Evolutionary conservation across 2,113 vertebrate genomes (phyloP).

Genomic region (Regulus satrapa): DNA sequence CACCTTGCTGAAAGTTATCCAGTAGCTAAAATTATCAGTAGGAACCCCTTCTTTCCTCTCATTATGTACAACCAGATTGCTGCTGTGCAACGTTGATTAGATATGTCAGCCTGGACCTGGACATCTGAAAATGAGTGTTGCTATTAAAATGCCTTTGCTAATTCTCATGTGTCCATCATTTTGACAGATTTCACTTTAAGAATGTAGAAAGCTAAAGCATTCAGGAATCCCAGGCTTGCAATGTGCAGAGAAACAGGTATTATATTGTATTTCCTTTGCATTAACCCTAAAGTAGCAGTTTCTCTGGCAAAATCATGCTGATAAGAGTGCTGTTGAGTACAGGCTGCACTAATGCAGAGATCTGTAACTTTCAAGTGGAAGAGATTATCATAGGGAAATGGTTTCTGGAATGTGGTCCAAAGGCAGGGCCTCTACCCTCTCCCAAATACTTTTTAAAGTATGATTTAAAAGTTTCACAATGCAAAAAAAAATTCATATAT

Average conservation of each 20-base stretch:
- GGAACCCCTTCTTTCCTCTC: neutral
- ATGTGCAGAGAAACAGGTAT: neutral
- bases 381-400: neutral
- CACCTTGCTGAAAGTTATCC: neutral
- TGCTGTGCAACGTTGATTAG: constrained; percentile 47
- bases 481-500: neutral
- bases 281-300: constrained; percentile 2
- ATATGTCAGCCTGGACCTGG: constrained; percentile 13
- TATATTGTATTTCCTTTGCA: neutral
- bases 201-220: neutral
- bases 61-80: neutral
- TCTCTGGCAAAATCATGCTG: neutral
- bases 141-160: constrained; percentile 55
- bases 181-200: constrained; percentile 49
- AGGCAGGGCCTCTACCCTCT: neutral
- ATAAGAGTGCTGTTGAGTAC: neutral
- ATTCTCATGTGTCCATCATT: constrained; percentile 25
- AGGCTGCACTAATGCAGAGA: neutral
- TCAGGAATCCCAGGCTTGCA: neutral
- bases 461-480: neutral
- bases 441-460: neutral
- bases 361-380: neutral
- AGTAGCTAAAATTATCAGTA: constrained; percentile 9
- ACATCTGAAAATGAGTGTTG: constrained; percentile 9
- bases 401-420: neutral